Evolutionary conservation across 2,888 invertebrate species (phyloP), one percentile per base, ranked within the genome.

Genomic region (Protodeltote pygarga): DNA sequence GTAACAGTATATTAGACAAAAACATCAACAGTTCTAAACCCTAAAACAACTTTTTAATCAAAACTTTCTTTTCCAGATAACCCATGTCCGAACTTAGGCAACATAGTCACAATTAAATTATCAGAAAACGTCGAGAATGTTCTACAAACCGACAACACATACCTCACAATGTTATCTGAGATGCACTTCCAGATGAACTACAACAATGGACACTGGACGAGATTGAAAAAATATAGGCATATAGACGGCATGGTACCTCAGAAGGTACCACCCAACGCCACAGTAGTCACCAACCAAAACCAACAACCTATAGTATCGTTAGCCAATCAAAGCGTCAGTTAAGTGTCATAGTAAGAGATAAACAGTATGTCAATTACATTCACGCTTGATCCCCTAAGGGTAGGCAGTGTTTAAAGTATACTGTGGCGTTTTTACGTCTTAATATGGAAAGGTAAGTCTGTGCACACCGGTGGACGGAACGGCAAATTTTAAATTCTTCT

Each of bases 141-240:
- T 0, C 93, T 95, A 6, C 97, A 98, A 77, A 93, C 96, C 0
- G 98, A 98, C 83, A 97, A 97, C 60, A 95, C 96, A 0, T 95
- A 95, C 72, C 90, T 93, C 13, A 94, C 95, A 0, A 96, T 97
- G 95, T 89, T 97, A 37, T 97, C 97, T 0, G 99, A 99, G 85
- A 98, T 97, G 60, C 98, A 98, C 87, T 99, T 99, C 94, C 98
- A 99, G 85, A 97, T 99, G 97, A 99, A 99, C 90, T 99, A 99
- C 89, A 97, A 97, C 79, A 98, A 97, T 39, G 99, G 99, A 86
- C 98, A 99, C 81, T 99, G 98, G 98, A 98, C 98, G 80, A 93
- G 91, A 2, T 76, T 98, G 71, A 97, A 98, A 87, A 98, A 98
- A 77, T 96, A 96, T 83, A 93, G 97, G 47, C 95, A 96, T 46